Base-by-base conservation (phyloP, 2,797 vertebrate genomes). In the Micrastur ruficollis region DNA sequence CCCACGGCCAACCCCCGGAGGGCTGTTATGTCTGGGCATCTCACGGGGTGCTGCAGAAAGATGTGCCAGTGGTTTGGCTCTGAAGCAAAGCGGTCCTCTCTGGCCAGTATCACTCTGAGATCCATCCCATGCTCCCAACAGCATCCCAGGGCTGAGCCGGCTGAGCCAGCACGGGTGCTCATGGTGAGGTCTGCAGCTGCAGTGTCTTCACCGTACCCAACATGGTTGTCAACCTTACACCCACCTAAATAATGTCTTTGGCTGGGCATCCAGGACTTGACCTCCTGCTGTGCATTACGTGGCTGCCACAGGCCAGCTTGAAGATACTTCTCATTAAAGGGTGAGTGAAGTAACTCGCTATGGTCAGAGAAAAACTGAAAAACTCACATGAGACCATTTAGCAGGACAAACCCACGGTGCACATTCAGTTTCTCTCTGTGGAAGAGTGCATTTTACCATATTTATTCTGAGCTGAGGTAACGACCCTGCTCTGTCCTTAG, bases 71-170 rank as follows among this genome's bases (percentile, higher is more conserved):
- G 26, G 56, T 74, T 83, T 81, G 65, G 26, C 18, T 65, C 55
- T 2, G 5, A 58, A 91, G 68, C 4, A 0, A 76, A 80, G 31
- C 1, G 3, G 31, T 36, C 15, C 21, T 21, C 36, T 13, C 8
- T 7, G 5, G 22, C 47, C 36, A 85, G 47, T 20, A 68, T 29
- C 0, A 0, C 20, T 40, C 9, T 0, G 4, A 91, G 34, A 52
- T 4, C 19, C 11, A 7, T 7, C 9, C n/a, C 42, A 19, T 3
- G 5, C 21, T 86, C 44, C 34, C 3, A 17, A 53, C 21, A 52
- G 21, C 91, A 59, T 0, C 1, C 3, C 9, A 83, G 42, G 20
- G 14, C 29, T 76, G 27, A 85, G 46, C 6, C 2, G 20, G 14
- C 29, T 76, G 27, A 85, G 46, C 6, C 2, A 2, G 19, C 2